These are phyloP conservation scores for Zeugodacus cucurbitae DNA, from an alignment of 1,140 invertebrate species.

Conservation along the genomic window DNA sequence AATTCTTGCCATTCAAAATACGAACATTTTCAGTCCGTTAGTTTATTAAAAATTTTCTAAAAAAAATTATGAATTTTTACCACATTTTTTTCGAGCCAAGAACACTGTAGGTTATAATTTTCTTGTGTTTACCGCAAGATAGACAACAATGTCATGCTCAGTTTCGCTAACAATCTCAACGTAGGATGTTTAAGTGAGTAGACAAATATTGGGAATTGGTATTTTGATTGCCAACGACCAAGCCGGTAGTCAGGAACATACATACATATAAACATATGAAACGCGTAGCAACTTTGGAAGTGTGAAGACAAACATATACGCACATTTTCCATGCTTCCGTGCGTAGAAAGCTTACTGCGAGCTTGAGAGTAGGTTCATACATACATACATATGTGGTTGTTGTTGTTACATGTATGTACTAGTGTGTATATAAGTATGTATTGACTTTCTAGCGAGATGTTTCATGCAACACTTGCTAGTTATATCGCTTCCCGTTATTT, in stretches of 20 bases:
- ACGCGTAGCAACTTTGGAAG: background rate
- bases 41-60: no score
- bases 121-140: background rate
- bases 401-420: background rate
- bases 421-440: no score
- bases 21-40: no score
- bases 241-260: background rate
- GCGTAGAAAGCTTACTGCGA: background rate
- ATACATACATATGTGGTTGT: no score
- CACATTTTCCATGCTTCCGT: background rate
- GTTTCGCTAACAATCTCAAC: background rate
- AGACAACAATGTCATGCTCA: background rate
- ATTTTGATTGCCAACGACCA: conserved; percentile 30
- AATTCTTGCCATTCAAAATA: no score
- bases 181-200: background rate
- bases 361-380: background rate
- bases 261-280: background rate
- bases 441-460: background rate
- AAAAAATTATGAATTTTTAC: background rate
- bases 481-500: background rate
- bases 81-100: background rate
- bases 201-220: conserved; percentile 40
- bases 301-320: background rate
- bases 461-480: background rate
- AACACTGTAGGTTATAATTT: background rate